Evolutionary conservation across 2,797 vertebrate genomes (phyloP).

Genomic region (Geotrypetes seraphini): DNA sequence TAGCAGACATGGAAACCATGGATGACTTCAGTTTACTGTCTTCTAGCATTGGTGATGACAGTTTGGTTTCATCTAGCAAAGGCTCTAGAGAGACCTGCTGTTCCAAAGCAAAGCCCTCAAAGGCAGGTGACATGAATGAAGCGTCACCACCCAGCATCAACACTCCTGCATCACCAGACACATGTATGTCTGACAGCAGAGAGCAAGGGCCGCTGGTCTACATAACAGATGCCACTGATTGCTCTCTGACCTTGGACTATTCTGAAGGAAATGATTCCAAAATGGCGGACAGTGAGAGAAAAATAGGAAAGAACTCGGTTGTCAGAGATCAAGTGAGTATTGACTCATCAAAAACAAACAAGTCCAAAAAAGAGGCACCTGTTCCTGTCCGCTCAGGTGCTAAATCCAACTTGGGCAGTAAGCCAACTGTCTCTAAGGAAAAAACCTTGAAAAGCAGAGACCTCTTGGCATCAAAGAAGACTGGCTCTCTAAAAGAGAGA

Average conservation of each 20-base stretch:
- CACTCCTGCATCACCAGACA: constrained; percentile 56
- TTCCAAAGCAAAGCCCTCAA: constrained; percentile 1
- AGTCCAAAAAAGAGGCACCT: constrained; percentile 37
- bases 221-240: constrained; percentile 72
- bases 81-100: neutral
- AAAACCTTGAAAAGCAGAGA: constrained; percentile 41
- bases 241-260: constrained; percentile 75
- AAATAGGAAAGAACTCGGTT: constrained; percentile 4
- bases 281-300: constrained; percentile 28
- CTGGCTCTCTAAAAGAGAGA: constrained; percentile 39
- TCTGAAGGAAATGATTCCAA: constrained; percentile 64
- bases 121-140: constrained; percentile 42
- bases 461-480: constrained; percentile 28
- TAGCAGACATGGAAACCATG: constrained; percentile 46
- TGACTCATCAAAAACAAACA: constrained; percentile 48
- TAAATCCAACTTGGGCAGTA: constrained; percentile 20
- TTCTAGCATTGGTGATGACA: neutral
- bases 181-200: constrained; percentile 51
- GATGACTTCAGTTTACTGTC: constrained; percentile 25
- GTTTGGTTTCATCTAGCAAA: constrained; percentile 3
- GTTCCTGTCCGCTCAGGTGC: constrained; percentile 19
- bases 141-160: constrained; percentile 59
- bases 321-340: constrained; percentile 34
- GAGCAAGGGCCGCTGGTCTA: constrained; percentile 48
- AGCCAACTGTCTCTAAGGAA: constrained; percentile 29